These are phyloP conservation scores for Oxyruncus cristatus DNA, from an alignment of 2,113 vertebrate species.

Conservation along the genomic window DNA sequence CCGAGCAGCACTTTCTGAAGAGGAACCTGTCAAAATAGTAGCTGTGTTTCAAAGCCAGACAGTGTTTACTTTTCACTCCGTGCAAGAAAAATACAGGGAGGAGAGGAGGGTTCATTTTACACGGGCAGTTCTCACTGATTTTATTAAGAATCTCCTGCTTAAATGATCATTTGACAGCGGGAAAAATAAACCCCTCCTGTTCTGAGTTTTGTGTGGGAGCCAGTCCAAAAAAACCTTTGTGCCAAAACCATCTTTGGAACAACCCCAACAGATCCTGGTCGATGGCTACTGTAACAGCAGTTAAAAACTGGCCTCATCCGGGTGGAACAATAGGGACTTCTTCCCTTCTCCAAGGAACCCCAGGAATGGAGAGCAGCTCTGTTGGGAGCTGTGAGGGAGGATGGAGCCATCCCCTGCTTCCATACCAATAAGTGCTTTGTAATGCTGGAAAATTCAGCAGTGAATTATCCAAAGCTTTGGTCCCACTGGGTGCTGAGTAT, in stretches of 20 bases:
- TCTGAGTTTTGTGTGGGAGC: not conserved
- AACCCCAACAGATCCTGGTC: not conserved
- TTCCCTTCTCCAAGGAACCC: not conserved
- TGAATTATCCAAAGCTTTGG: not conserved
- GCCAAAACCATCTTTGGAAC: conserved; percentile 24
- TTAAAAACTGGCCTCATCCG: not conserved
- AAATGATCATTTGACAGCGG: conserved; percentile 10
- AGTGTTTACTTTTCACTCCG: not conserved
- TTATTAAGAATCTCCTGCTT: conserved; percentile 27
- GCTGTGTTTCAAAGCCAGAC: conserved; percentile 30
- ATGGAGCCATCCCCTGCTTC: not conserved
- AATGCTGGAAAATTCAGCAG: not conserved
- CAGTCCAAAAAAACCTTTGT: not conserved
- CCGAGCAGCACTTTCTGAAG: conserved; percentile 23
- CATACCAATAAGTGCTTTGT: not conserved
- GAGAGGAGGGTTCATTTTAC: not conserved
- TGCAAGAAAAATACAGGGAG: not conserved
- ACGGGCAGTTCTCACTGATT: not conserved
- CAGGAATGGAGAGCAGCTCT: not conserved
- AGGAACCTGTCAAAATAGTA: conserved; percentile 58
- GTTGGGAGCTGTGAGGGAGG: not conserved
- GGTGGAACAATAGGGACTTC: not conserved
- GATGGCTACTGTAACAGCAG: not conserved
- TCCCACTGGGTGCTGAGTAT: not conserved
- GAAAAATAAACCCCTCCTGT: conserved; percentile 9